phyloP scores from a whole-genome alignment of 2,888 invertebrate species.

The Hirtodrosophila trivittata region DNA sequence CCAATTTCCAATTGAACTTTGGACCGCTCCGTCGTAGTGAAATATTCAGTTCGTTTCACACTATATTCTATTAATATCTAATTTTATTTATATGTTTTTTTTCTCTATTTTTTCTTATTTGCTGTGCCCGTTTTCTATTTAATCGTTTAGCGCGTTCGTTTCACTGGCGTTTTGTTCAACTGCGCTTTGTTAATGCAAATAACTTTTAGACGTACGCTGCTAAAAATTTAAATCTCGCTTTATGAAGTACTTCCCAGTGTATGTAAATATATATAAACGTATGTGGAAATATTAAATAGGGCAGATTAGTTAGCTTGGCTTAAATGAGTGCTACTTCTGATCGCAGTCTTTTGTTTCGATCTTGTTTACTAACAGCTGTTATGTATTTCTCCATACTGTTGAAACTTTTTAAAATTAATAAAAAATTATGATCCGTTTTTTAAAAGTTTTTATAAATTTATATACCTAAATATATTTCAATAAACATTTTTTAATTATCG shows the following conservation, averaged over 20 bases:
- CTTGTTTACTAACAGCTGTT: too few relatives aligned
- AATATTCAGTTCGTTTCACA: constrained; percentile 9
- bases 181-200: constrained; percentile 56
- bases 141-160: constrained; percentile 40
- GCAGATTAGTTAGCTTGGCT: too few relatives aligned
- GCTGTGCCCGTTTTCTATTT: constrained; percentile 20
- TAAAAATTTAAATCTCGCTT: constrained; percentile 52
- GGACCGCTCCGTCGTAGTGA: constrained; percentile 13
- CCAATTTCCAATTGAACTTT: constrained; percentile 38
- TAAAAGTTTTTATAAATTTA: too few relatives aligned
- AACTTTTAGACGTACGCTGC: constrained; percentile 41
- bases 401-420: too few relatives aligned
- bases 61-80: constrained; percentile 61
- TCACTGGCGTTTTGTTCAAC: constrained; percentile 49
- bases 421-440: too few relatives aligned
- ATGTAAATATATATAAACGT: too few relatives aligned
- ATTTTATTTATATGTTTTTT: constrained; percentile 38
- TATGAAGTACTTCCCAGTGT: constrained; percentile 35
- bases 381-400: too few relatives aligned
- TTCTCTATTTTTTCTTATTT: constrained; percentile 14
- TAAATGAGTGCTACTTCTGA: too few relatives aligned
- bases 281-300: constrained; percentile 14
- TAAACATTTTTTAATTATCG: too few relatives aligned
- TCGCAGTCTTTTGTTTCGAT: too few relatives aligned
- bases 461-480: too few relatives aligned